Percentiles rank a stretch among this genome's conserved stretches.
Evolutionary conservation across 1,140 invertebrate genomes (phyloP).

Genomic region (Papilio xuthus): DNA sequence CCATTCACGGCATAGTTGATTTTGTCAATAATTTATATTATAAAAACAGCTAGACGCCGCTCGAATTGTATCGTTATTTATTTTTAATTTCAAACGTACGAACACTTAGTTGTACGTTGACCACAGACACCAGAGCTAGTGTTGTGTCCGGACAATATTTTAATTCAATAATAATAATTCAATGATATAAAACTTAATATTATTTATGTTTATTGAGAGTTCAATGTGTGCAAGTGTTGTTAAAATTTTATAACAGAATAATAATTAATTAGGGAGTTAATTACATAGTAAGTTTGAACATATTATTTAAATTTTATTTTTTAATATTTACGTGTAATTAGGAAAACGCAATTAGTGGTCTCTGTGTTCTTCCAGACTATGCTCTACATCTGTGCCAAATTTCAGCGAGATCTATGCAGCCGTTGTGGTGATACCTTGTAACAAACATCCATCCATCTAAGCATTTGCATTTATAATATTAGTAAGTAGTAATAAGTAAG

Average conservation of each 20-base stretch:
- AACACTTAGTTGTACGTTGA: constrained; percentile 21
- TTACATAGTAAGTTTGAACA: neutral
- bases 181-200: neutral
- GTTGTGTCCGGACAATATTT: neutral
- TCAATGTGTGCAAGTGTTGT: neutral
- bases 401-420: no score
- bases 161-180: neutral
- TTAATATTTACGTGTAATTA: neutral
- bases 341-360: neutral
- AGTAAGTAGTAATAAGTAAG: no score
- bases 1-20: constrained; percentile 50
- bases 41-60: constrained; percentile 26
- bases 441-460: no score
- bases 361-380: neutral
- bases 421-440: no score
- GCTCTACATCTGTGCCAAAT: no score
- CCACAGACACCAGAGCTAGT: constrained; percentile 6
- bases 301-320: no score
- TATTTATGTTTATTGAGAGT: neutral
- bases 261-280: no score
- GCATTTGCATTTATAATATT: no score
- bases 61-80: constrained; percentile 11
- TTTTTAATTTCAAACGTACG: constrained; percentile 25
- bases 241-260: neutral
- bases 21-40: constrained; percentile 38